Conservation (phyloP, 2,113 vertebrate genomes). For the Nothobranchius furzeri region DNA sequence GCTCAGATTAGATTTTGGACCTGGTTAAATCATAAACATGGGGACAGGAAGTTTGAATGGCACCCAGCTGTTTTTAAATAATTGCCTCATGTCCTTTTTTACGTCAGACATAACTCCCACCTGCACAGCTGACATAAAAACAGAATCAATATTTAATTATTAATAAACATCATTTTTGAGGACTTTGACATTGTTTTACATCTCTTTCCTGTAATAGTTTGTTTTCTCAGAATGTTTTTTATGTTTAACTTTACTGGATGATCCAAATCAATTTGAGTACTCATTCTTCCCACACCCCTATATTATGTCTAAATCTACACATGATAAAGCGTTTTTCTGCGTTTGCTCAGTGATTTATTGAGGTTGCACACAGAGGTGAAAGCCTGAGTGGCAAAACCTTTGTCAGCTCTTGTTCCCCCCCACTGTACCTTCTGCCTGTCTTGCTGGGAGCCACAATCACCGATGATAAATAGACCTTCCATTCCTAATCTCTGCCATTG, state of each 20-base stretch:
- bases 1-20: too few species aligned
- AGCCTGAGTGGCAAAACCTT: slow-evolving; percentile 31
- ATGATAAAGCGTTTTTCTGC: neutral
- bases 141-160: slow-evolving; percentile 10
- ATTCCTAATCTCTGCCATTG: slow-evolving; percentile 54
- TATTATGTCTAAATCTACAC: neutral
- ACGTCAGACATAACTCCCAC: slow-evolving; percentile 1
- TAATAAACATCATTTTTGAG: slow-evolving; percentile 9
- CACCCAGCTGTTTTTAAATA: neutral
- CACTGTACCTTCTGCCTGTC: slow-evolving; percentile 33
- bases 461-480: slow-evolving; percentile 58
- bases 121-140: neutral
- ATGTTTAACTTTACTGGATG: neutral
- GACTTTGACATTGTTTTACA: slow-evolving; percentile 34
- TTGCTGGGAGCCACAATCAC: slow-evolving; percentile 39
- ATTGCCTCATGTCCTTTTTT: neutral
- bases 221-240: too few species aligned
- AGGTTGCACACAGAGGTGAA: slow-evolving; percentile 19
- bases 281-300: neutral
- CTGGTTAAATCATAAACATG: neutral
- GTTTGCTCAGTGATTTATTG: slow-evolving; percentile 24
- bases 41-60: neutral
- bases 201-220: slow-evolving; percentile 6
- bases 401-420: slow-evolving; percentile 39
- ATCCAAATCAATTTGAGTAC: neutral